Percentiles rank a stretch among this genome's conserved stretches.
Conservation (phyloP, 2,888 invertebrate species). For the Laspeyria flexula region DNA sequence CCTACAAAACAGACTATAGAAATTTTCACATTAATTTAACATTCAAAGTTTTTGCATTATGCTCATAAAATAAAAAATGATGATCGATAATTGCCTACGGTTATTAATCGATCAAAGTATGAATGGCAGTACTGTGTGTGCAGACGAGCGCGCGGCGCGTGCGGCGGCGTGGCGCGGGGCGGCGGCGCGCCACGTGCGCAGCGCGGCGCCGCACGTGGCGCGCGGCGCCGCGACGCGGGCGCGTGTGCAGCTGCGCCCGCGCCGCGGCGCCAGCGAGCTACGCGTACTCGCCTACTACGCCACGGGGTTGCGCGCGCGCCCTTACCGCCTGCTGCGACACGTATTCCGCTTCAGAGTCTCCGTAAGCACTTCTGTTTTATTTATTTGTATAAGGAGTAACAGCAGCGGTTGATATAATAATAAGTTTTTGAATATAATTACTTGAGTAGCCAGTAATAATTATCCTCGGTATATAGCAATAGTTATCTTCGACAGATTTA, state of each 20-base stretch:
- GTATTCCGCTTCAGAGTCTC: conserved; percentile 64
- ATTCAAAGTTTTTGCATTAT: no score
- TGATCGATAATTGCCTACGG: no score
- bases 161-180: conserved; percentile 53
- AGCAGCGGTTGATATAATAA: no score
- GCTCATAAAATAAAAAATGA: no score
- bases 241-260: conserved; percentile 64
- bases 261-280: conserved; percentile 50
- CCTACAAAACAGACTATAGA: no score
- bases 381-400: no score
- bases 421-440: no score
- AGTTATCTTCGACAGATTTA: no score
- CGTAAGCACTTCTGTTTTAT: conserved; percentile 47
- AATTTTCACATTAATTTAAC: no score
- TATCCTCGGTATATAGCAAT: no score
- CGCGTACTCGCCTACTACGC: conserved; percentile 69
- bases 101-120: no score
- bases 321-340: conserved; percentile 70
- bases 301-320: conserved; percentile 56
- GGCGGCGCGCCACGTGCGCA: conserved; percentile 55
- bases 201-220: conserved; percentile 24
- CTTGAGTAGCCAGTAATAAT: no score
- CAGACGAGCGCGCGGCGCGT: conserved; percentile 74
- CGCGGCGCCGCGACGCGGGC: conserved; percentile 43
- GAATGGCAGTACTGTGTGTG: not conserved